Base-by-base conservation (phyloP, 2,888 invertebrate species). In the Blastobasis adustella region DNA sequence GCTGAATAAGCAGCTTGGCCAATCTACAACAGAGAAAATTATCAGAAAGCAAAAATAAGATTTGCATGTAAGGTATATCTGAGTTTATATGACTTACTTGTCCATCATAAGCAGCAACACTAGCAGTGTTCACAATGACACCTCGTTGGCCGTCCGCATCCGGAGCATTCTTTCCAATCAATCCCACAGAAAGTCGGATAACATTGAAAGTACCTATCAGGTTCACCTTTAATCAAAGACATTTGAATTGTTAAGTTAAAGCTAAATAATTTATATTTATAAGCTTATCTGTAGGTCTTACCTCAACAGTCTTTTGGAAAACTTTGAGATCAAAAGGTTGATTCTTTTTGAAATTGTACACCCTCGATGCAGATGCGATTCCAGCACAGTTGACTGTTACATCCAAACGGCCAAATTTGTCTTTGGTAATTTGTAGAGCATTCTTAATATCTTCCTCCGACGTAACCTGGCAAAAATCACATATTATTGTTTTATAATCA, bases 1-100 rank as follows among this genome's bases (percentile, higher is more conserved):
- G 98, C 98, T 0, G 98, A 91, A 74, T 98, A 99, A 0, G 98
- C 98, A 0, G 93, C 95, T 82, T 99, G 99, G 0, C 98, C 98
- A 64, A 95, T 94, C 90, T 99, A 95, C 3, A 71, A 50, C 39
- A 23, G 38, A 37, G 6, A 43, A 23, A 45, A 45, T n/a, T 45
- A 37, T 10, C 37, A 38, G 3, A 41, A 41, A 23, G 23, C 23
- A 23, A 23, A 23, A 23, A 23, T 23, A 23, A 23, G 23, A 23
- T 23, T 23, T 3, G 3, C 3, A 23, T 1, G 23, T 23, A 23
- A 23, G 23, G 23, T 23, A 23, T 23, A 3, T 23, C 23, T 23
- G 23, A 23, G 23, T 23, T 39, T 46, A 37, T 37, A 43, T 40
- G 10, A 36, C 46, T 56, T 53, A 84, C 87, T 75, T 85, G 86